Conservation (phyloP, 2,797 vertebrate genomes). For the Xenentodon cancila region DNA sequence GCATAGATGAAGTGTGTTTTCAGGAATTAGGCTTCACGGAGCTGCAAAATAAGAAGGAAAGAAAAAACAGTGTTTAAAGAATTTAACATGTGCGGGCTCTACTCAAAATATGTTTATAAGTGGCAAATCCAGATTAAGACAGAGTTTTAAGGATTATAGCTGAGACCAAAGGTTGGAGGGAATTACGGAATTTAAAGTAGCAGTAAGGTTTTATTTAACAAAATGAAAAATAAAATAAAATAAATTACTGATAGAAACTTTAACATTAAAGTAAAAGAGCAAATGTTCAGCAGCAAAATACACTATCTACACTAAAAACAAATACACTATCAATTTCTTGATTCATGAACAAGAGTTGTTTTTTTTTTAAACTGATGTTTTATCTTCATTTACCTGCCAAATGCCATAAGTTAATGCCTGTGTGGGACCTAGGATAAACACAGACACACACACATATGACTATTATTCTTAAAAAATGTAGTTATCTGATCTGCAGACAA, state of each 20-base stretch:
- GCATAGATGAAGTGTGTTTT: neutral
- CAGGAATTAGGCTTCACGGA: neutral
- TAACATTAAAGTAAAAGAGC: neutral
- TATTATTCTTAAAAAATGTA: too few species aligned
- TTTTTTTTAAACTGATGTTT: too few species aligned
- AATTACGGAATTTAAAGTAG: neutral
- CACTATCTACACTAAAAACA: neutral
- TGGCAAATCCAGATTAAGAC: conserved; percentile 3
- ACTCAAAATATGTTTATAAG: neutral
- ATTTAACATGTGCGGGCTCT: neutral
- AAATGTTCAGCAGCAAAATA: neutral
- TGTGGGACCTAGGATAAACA: too few species aligned
- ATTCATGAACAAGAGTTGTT: too few species aligned
- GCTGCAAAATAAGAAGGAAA: conserved; percentile 2
- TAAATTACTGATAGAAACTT: neutral
- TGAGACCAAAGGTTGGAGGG: neutral
- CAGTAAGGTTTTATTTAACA: neutral
- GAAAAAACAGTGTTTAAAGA: neutral
- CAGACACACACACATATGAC: too few species aligned
- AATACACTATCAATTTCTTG: neutral
- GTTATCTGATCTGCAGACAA: too few species aligned
- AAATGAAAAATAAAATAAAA: neutral
- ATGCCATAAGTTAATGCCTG: too few species aligned
- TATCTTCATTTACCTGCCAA: too few species aligned
- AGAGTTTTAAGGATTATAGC: neutral